Base-by-base conservation (phyloP, 1,140 invertebrate species). In the Macrocentrus cingulum region DNA sequence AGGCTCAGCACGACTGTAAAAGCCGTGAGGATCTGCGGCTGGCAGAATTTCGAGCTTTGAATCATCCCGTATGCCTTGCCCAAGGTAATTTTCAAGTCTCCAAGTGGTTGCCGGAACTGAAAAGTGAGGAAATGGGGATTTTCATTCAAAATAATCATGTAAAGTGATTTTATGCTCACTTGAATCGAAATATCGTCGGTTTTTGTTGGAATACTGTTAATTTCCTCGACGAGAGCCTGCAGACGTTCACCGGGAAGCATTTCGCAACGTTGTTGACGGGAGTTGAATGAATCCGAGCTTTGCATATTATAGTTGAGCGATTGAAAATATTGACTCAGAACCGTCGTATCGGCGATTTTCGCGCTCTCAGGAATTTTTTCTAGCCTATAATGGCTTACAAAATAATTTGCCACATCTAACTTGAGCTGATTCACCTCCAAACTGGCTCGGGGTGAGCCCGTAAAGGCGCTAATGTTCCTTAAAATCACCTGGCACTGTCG, bases 401-500 rank as follows among this genome's bases (percentile, higher is more conserved):
- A 80, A 52, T 66, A 61, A 13, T 59, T 9, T 11, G 62, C 59
- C 22, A 79, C 72, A 2, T 62, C 32, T 41, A 56, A 23, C 22
- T 62, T 53, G 9, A 75, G 63, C 53, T 49, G 55, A 9, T 66
- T 64, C 0, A 62, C 6, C 25, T 53, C n/a, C 34, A 1, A 2
- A 19, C 34, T 18, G 16, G 39, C 45, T 42, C 61, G 18, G 32
- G 9, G 45, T 18, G 1, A 6, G 11, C 1, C 18, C 20, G 9
- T 68, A 68, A 84, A 89, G 2, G 83, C 74, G 57, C 75, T 69
- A 18, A 90, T 82, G 64, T 89, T 90, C 44, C 83, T 76, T 57
- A 82, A 72, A 36, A 91, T 90, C 0, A 84, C 83, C 59, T 80
- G 67, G 52, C 84, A 84, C 66, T 91, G 90, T 41, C 81, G 72